These are phyloP conservation scores for Octodonta nipae DNA, from an alignment of 2,888 invertebrate species.

Conservation along the genomic window DNA sequence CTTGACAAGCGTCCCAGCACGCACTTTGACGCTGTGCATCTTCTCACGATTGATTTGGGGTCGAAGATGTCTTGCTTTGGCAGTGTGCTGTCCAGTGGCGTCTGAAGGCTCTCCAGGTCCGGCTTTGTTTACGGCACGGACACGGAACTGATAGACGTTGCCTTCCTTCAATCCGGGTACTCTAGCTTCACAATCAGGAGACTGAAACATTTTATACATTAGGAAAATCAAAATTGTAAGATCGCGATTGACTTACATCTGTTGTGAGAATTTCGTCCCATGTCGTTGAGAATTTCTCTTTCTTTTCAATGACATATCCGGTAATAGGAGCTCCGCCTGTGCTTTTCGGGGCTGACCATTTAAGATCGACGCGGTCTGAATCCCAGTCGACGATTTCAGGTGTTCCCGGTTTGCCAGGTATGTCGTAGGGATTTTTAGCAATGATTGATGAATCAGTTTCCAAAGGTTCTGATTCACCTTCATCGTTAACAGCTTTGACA, in stretches of 20 bases:
- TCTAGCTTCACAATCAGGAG: slow-evolving; percentile 64
- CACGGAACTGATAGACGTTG: slow-evolving; percentile 89
- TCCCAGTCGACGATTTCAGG: slow-evolving; percentile 83
- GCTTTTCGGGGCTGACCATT: slow-evolving; percentile 67
- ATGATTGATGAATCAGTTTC: slow-evolving; percentile 77
- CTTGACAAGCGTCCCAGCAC: slow-evolving; percentile 80
- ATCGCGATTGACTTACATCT: slow-evolving; percentile 39
- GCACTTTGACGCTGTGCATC: slow-evolving; percentile 72
- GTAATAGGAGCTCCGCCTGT: slow-evolving; percentile 70
- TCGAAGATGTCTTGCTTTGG: slow-evolving; percentile 77
- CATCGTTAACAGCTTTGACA: slow-evolving; percentile 86
- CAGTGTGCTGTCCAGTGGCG: slow-evolving; percentile 71
- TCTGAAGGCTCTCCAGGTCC: slow-evolving; percentile 86
- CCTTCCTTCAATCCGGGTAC: slow-evolving; percentile 80
- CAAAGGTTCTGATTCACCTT: slow-evolving; percentile 87
- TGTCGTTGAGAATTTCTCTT: slow-evolving; percentile 59
- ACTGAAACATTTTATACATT: slow-evolving; percentile 42
- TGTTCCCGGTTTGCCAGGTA: slow-evolving; percentile 73
- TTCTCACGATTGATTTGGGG: slow-evolving; percentile 92
- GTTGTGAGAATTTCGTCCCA: slow-evolving; percentile 75
- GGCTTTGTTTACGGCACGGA: slow-evolving; percentile 86
- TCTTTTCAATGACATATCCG: slow-evolving; percentile 80
- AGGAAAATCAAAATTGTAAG: background rate
- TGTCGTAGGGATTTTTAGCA: slow-evolving; percentile 92
- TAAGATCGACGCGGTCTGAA: slow-evolving; percentile 73